Evolutionary conservation across 2,888 invertebrate genomes (phyloP).

Genomic region (Proisotoma minuta): DNA sequence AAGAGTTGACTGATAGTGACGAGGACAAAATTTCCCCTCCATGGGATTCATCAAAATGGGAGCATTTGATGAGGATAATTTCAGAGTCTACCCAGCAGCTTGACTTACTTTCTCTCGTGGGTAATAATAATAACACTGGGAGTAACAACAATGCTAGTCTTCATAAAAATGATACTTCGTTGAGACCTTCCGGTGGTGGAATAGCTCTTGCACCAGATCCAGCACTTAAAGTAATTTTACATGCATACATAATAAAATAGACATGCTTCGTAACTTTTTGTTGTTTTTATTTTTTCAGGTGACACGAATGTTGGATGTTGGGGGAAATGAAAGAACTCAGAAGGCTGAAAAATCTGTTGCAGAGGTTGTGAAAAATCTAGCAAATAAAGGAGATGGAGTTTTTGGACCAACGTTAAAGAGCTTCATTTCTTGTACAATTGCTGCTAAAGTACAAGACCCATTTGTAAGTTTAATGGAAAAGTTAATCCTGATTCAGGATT

Average conservation of each 20-base stretch:
- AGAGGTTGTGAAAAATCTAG: conserved; percentile 37
- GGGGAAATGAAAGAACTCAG: conserved; percentile 41
- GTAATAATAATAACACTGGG: neutral
- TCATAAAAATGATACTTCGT: conserved; percentile 23
- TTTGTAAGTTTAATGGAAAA: conserved; percentile 36
- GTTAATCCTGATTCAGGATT: neutral
- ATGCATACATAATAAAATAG: neutral
- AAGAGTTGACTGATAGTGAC: conserved; percentile 33
- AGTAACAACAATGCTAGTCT: conserved; percentile 15
- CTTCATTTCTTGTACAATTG: conserved; percentile 46
- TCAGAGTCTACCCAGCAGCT: conserved; percentile 46
- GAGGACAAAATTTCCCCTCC: conserved; percentile 67
- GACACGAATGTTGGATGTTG: conserved; percentile 42
- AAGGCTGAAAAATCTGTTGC: conserved; percentile 40
- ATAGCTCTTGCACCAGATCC: conserved; percentile 11
- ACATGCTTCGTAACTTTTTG: neutral
- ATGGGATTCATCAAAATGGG: conserved; percentile 56
- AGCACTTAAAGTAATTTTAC: neutral
- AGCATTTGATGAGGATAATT: conserved; percentile 38
- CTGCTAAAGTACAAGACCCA: conserved; percentile 45
- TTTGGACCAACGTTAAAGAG: conserved; percentile 47
- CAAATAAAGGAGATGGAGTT: conserved; percentile 42
- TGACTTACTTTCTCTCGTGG: conserved; percentile 23
- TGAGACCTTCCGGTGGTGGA: conserved; percentile 20
- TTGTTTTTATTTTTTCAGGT: conserved; percentile 24